Conservation (phyloP, 2,113 vertebrate genomes). For the Podarcis cretensis region DNA sequence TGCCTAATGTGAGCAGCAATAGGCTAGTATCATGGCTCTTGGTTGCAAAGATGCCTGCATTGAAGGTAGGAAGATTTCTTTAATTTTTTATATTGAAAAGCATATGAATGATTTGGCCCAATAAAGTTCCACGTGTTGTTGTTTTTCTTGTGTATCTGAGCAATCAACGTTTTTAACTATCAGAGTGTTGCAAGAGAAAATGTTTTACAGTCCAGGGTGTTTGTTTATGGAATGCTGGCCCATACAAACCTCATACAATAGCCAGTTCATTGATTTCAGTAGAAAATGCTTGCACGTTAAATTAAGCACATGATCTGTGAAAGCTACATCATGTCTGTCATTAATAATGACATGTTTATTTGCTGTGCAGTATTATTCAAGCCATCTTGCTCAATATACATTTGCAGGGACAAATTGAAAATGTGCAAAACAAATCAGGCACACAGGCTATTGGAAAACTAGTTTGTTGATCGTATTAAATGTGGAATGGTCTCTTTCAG, state of each 20-base stretch:
- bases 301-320: background rate
- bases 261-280: background rate
- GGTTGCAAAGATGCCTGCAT: no score
- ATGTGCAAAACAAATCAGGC: background rate
- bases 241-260: background rate
- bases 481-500: background rate
- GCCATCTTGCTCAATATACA: background rate
- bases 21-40: background rate
- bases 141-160: no score
- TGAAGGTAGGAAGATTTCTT: no score
- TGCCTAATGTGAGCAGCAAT: background rate
- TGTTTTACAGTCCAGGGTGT: background rate
- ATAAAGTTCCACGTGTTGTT: no score
- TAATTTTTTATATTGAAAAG: no score
- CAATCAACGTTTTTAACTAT: no score
- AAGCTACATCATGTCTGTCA: background rate
- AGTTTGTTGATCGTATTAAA: background rate
- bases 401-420: background rate
- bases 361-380: background rate
- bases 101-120: no score
- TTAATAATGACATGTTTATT: background rate
- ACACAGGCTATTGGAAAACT: background rate
- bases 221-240: background rate
- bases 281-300: background rate
- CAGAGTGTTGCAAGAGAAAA: no score